Percentiles rank a stretch among this genome's conserved stretches.
These are phyloP conservation scores for Protobothrops flavoviridis DNA, from an alignment of 2,113 vertebrate species.

Conservation along the genomic window DNA sequence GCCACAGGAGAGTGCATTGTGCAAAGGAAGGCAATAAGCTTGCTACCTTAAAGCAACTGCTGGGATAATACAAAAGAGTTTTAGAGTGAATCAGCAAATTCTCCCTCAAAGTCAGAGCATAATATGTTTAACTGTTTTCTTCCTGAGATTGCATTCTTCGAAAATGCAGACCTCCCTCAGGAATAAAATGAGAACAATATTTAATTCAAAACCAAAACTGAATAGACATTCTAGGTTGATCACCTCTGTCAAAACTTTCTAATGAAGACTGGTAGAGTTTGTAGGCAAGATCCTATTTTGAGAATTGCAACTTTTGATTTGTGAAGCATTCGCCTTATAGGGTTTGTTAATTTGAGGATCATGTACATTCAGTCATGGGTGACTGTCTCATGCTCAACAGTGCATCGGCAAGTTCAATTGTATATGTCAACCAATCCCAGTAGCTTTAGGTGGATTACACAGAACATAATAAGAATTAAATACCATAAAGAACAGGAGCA, in stretches of 20 bases:
- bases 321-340: neutral
- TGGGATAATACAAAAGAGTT: neutral
- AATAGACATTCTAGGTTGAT: neutral
- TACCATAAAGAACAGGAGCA: neutral
- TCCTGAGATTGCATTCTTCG: neutral
- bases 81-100: slow-evolving; percentile 27
- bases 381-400: neutral
- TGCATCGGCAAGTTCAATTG: neutral
- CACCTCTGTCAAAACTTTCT: neutral
- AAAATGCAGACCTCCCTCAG: neutral
- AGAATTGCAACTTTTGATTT: neutral
- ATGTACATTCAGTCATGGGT: neutral
- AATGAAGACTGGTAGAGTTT: neutral
- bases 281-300: neutral
- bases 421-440: neutral
- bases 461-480: neutral
- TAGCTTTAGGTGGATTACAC: neutral
- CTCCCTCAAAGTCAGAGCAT: slow-evolving; percentile 9
- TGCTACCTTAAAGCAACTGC: neutral
- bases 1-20: slow-evolving; percentile 5
- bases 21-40: slow-evolving; percentile 6
- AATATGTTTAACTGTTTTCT: slow-evolving; percentile 21
- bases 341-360: neutral
- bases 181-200: neutral
- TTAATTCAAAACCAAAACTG: neutral